Base-by-base conservation (phyloP, 2,797 vertebrate species). In the Hippocampus kuda region DNA sequence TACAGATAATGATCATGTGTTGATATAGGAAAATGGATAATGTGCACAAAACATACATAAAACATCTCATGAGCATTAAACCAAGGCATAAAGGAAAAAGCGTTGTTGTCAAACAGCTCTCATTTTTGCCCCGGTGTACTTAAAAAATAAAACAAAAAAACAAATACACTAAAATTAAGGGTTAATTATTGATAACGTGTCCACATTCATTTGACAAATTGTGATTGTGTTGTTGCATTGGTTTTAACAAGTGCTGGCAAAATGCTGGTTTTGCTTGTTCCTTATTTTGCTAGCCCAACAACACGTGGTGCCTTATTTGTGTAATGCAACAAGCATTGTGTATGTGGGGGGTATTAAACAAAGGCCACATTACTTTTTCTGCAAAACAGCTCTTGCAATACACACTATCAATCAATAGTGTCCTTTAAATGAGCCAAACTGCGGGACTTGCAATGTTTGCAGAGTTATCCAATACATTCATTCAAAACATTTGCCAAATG, bases 1-100 rank as follows among this genome's bases (percentile, higher is more conserved):
- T 91, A 91, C 87, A 91, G 86, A 90, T 90, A 90, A 90, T 78
- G 85, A 87, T 88, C 79, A 82, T 77, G 88, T 89, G 89, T 85
- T 88, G 84, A 88, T 90, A 88, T 86, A 85, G 79, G 86, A 81
- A 88, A 88, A 88, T 90, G 88, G 86, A 81, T 89, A 88, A 88
- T 89, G 88, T 88, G 88, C 90, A 89, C 86, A 89, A 87, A 90
- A 89, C 78, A 86, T 80, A 85, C 81, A 84, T 79, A 79, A 83
- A 83, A 86, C 77, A 85, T 81, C 77, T 83, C 73, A 88, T 83
- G 62, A 92, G 92, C 90, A 91, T 77, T 89, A 90, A 78, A 74
- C 74, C 71, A 84, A 85, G 79, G 83, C 74, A 83, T 74, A 82
- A 78, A 77, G 62, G 30, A 44, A 81, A 54, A 38, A 38, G 22